These are phyloP conservation scores for Amphiura filiformis DNA, from an alignment of 35 echinoderm and acorn worm genomes.

Conservation along the genomic window DNA sequence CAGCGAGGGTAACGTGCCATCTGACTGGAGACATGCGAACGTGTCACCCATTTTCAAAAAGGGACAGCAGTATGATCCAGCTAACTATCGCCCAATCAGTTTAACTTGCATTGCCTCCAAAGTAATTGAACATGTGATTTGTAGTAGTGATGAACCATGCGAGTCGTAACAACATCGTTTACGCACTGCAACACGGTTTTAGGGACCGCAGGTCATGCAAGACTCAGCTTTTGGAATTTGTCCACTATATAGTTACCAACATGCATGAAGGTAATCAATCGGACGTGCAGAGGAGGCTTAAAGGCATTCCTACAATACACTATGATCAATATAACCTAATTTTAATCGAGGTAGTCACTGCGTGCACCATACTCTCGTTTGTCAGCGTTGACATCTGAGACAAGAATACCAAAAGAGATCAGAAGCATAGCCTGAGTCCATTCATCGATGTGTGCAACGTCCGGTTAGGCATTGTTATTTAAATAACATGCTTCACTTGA, in stretches of 20 bases:
- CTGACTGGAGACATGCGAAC: conserved; percentile 27
- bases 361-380: too few species aligned
- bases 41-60: conserved; percentile 45
- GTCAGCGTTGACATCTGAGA: too few species aligned
- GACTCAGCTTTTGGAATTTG: conserved; percentile 26
- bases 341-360: too few species aligned
- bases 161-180: conserved; percentile 25
- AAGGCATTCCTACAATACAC: too few species aligned
- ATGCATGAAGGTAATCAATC: conserved; percentile 23
- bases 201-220: conserved; percentile 22
- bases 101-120: too few species aligned
- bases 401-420: too few species aligned
- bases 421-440: too few species aligned
- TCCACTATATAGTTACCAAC: conserved; percentile 8
- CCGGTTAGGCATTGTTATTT: too few species aligned
- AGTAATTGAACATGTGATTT: conserved; percentile 37
- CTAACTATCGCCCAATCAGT: conserved; percentile 42
- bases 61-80: conserved; percentile 35
- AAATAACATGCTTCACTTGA: too few species aligned
- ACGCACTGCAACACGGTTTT: conserved; percentile 37
- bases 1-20: conserved; percentile 19
- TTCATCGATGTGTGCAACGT: too few species aligned
- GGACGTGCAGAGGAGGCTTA: too few species aligned
- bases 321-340: too few species aligned
- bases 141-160: conserved; percentile 1